phyloP scores from a whole-genome alignment of 2,797 vertebrate species.

The Eulemur rubriventer region DNA sequence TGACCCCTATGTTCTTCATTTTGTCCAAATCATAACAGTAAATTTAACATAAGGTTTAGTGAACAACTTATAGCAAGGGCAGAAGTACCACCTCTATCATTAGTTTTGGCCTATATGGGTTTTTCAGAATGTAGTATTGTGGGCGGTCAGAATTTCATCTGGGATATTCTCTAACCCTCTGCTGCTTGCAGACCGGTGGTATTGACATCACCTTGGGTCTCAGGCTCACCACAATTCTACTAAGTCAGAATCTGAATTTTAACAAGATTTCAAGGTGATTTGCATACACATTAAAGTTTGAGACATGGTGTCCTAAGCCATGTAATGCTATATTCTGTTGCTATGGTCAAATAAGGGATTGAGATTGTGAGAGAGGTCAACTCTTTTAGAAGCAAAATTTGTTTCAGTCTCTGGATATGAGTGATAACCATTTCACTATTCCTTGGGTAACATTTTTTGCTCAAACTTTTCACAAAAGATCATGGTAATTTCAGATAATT shows the following conservation, averaged over 20 bases:
- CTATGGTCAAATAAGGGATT: background rate
- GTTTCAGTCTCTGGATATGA: slow-evolving; percentile 17
- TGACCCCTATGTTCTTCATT: background rate
- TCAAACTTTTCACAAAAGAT: background rate
- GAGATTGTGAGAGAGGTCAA: background rate
- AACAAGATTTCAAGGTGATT: background rate
- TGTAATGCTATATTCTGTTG: background rate
- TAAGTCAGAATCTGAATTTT: background rate
- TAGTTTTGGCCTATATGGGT: background rate
- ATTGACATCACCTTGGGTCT: background rate
- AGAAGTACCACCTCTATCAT: background rate
- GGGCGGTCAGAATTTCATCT: background rate
- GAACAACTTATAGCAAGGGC: background rate
- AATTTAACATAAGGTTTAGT: background rate
- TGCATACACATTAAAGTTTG: background rate
- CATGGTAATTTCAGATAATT: background rate
- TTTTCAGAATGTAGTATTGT: background rate
- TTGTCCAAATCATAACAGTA: background rate
- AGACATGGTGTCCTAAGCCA: background rate
- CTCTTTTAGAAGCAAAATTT: slow-evolving; percentile 11
- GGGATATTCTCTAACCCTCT: background rate
- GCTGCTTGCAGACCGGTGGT: background rate
- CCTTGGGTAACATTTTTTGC: background rate
- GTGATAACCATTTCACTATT: slow-evolving; percentile 6
- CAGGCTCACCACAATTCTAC: background rate